Evolutionary conservation across 2,113 vertebrate species (phyloP).

Genomic region (Peromyscus californicus): DNA sequence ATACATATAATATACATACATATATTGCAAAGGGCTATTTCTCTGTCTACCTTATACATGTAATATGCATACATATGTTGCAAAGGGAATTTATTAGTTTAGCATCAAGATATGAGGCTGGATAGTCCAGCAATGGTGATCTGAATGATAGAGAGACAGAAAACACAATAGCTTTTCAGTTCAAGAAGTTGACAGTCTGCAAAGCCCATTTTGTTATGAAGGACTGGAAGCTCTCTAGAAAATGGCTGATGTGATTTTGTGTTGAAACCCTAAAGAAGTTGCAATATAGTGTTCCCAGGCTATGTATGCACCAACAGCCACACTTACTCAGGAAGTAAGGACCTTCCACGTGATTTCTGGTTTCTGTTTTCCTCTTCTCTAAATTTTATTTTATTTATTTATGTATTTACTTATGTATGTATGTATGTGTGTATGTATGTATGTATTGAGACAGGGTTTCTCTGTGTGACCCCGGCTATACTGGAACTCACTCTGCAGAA

Average conservation of each 20-base stretch:
- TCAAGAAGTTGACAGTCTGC: background rate
- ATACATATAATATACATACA: no score
- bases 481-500: background rate
- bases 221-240: background rate
- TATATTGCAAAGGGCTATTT: no score
- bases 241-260: background rate
- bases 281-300: background rate
- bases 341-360: background rate
- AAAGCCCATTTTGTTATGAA: background rate
- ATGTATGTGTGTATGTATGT: background rate
- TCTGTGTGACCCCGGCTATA: background rate
- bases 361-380: background rate
- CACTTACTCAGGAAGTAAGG: background rate
- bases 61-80: background rate
- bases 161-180: background rate
- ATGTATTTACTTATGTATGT: no score
- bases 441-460: background rate
- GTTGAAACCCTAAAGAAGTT: background rate
- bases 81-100: background rate
- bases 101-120: background rate
- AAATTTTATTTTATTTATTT: background rate
- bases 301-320: background rate
- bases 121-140: background rate
- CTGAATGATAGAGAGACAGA: background rate
- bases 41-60: background rate